Base-by-base conservation (phyloP, 2,797 vertebrate genomes). In the Myotis pilosus region DNA sequence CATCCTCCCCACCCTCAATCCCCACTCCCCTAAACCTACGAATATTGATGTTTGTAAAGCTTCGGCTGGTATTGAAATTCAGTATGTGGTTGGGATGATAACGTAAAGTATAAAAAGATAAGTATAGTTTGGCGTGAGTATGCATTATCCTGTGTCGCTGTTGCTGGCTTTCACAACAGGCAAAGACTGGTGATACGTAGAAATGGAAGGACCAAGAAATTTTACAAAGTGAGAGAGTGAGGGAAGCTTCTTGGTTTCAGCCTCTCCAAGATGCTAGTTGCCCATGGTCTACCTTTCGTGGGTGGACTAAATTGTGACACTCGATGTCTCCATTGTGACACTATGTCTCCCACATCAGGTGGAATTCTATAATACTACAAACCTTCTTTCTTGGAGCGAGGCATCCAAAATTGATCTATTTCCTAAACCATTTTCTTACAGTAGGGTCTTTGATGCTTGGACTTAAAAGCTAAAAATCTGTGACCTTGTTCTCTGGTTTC, bases 381-480 rank as follows among this genome's bases (percentile, higher is more conserved):
- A 69, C 72, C 79, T 87, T 33, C 53, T 89, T 57, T 83, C 22
- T 72, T 81, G 66, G 33, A 80, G 38, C 75, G 30, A 84, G 76
- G 22, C 69, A 74, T 68, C 72, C 53, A 28, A 23, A 71, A 81
- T 16, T 8, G 41, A 83, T 86, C 20, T 87, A 64, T 75, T 92
- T 76, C 25, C n/a, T 75, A 57, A 84, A 38, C 41, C 28, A 36
- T 72, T 86, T 10, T 84, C 38, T 53, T 86, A 57, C 22, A 92
- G 8, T 15, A 23, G 80, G 4, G n/a, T 57, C 64, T 81, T 66
- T 16, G n/a, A 74, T 60, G 60, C 47, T 62, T 44, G 8, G 49
- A n/a, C n/a, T 85, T 90, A 51, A 83, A 95, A 72, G 28, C 25
- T 66, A 55, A 91, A 80, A 91, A 41, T 74, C 33, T 51, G 80